These are phyloP conservation scores for Melanotaenia parkinsoni DNA, from an alignment of 2,797 vertebrate genomes.

Conservation along the genomic window DNA sequence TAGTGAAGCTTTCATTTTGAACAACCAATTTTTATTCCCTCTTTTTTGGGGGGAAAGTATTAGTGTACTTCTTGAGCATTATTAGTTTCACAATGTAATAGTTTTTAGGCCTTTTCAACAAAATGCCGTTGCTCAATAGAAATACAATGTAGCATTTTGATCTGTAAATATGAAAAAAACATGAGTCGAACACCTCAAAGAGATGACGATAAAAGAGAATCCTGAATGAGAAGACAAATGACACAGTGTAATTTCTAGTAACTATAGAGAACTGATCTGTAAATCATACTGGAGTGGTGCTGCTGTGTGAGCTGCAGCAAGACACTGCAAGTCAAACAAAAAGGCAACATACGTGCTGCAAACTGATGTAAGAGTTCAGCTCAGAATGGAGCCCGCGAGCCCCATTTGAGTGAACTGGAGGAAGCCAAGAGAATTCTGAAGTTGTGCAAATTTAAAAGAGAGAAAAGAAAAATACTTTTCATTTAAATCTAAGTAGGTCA, in stretches of 20 bases:
- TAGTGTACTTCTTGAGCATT: neutral
- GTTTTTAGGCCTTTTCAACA: neutral
- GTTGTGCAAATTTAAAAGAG: slow-evolving; percentile 26
- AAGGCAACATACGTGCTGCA: slow-evolving; percentile 3
- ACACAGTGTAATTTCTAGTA: slow-evolving; percentile 33
- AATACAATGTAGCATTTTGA: slow-evolving; percentile 16
- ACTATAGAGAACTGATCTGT: slow-evolving; percentile 38
- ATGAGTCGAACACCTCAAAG: slow-evolving; percentile 25
- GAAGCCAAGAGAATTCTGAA: slow-evolving; percentile 30
- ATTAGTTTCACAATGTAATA: neutral
- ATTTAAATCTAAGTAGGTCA: slow-evolving; percentile 60
- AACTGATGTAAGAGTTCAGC: slow-evolving; percentile 38
- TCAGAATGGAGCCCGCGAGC: neutral
- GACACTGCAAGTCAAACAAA: slow-evolving; percentile 11
- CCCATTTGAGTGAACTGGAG: slow-evolving; percentile 29
- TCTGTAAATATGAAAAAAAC: slow-evolving; percentile 17
- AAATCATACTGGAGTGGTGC: neutral
- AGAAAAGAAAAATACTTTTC: slow-evolving; percentile 11
- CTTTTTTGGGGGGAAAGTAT: too few relatives aligned
- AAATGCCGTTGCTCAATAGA: neutral
- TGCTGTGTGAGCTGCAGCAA: slow-evolving; percentile 1
- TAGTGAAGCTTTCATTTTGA: neutral
- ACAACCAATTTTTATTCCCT: neutral
- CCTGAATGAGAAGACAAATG: slow-evolving; percentile 30
- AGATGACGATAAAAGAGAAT: slow-evolving; percentile 53